Evolutionary conservation across 2,113 vertebrate species (phyloP), one percentile per base, ranked within the genome.

Genomic region (Thunnus thynnus): DNA sequence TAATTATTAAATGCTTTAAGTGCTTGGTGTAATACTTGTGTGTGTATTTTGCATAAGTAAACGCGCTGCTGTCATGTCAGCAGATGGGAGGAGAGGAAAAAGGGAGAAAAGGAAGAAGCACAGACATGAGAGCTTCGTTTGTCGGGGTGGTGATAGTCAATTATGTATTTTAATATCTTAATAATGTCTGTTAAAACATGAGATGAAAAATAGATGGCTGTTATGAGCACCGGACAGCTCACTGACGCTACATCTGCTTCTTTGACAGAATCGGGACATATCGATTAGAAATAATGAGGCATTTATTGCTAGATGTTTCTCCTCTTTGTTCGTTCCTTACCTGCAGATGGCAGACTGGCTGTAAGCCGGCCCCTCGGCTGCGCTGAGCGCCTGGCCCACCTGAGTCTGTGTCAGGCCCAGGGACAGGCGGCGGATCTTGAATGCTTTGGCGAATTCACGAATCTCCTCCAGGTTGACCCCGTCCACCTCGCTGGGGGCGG

Each of bases 261-360:
- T 72, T n/a, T 77, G 83, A 84, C 82, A 77, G 75, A 88, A 87
- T 65, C 16, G 32, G 75, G 83, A 62, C 81, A 12, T 30, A 14
- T 13, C 67, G 56, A 70, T 72, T 18, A 18, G 70, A 56, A 46
- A 61, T 41, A 62, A 56, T 56, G 46, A 51, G 44, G 0, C 3
- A 1, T 36, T 69, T 7, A 46, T 22, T 47, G 20, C 55, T 6
- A 0, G 30, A 6, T 17, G 41, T 17, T 27, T 27, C 25, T 58
- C 27, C 61, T 41, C 68, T 76, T 46, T n/a, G 48, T 82, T 72
- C 3, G 69, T 48, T 48, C 63, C 92, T 97, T 98, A 99, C 99
- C 99, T 99, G 98, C 99, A 99, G 96, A 99, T 99, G 96, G 99
- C 99, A 86, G 99, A 99, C 95, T 99, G 99, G 94, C 99, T 99